Base-by-base conservation (phyloP, 2,113 vertebrate species). In the Alectura lathami region DNA sequence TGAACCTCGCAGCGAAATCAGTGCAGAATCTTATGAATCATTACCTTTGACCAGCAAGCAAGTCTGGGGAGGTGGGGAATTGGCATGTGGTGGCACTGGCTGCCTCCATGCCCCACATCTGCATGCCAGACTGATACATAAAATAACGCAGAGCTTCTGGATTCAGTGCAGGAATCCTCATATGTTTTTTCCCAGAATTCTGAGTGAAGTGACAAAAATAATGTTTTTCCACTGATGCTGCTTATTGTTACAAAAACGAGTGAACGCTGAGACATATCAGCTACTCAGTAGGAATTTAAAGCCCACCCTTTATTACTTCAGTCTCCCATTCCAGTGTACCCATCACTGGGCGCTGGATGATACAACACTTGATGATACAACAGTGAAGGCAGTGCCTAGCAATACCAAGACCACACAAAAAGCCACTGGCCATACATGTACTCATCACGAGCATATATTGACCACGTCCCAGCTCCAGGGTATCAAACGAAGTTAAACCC, bases 401-500 rank as follows among this genome's bases (percentile, higher is more conserved):
- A 98, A 98, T 96, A 96, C 96, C 89, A 97, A 91, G 91, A 98
- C 98, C 78, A 97, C 96, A 47, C 97, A 98, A 97, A 98, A 98
- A 80, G 98, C 96, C 13, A 96, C 97, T 59, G 97, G 97, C 90
- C 96, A 98, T 81, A 97, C 38, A 9, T 98, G 97, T 80, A 98
- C 98, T 95, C 91, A 98, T 92, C 94, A 92, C 9, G 98, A 98
- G 97, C 97, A 98, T 80, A 97, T 98, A n/a, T 97, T 98, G 79
- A 98, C 98, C 78, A 98, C 98, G 92, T 97, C 98, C 51, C 98
- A 98, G 94, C 95, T 96, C 24, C 97, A 97, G 90, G 97, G 98
- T 72, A 98, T 98, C 87, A 98, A 98, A 92, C 97, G 98, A 98
- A 97, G 97, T 96, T 94, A 98, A 97, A 96, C 95, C 96, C 79